Conservation (phyloP, 2,888 invertebrate species). For the Tetragnatha montana region DNA sequence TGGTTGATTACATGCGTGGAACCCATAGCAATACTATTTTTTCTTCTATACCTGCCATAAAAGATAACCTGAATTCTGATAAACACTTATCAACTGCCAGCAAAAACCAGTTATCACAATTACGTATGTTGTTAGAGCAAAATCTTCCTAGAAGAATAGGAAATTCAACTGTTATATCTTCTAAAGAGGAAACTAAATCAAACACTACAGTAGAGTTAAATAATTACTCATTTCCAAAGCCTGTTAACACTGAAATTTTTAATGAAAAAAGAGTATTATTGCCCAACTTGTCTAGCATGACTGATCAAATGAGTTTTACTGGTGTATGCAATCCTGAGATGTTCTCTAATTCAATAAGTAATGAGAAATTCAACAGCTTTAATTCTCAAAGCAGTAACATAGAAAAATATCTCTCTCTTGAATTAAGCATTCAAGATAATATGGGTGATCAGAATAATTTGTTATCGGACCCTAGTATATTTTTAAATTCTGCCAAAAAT, state of each 20-base stretch:
- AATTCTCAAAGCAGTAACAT: conserved; percentile 24
- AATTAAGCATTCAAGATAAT: conserved; percentile 19
- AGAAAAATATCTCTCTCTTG: conserved; percentile 47
- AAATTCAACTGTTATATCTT: background rate
- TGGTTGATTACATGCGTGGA: conserved; percentile 80
- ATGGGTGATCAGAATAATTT: conserved; percentile 22
- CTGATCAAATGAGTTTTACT: conserved; percentile 6
- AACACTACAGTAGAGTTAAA: conserved; percentile 6
- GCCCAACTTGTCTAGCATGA: background rate
- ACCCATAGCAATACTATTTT: conserved; percentile 8
- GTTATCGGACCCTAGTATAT: conserved; percentile 48
- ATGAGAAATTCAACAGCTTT: conserved; percentile 31
- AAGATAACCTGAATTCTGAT: conserved; percentile 39
- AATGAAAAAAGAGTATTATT: conserved; percentile 20
- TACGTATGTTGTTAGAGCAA: conserved; percentile 84
- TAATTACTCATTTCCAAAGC: conserved; percentile 22
- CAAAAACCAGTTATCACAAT: conserved; percentile 80
- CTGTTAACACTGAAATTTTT: background rate
- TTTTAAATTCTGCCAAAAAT: conserved; percentile 52
- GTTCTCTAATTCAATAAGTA: background rate
- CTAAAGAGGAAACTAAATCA: conserved; percentile 3
- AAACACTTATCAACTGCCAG: conserved; percentile 32
- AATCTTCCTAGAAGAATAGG: conserved; percentile 78
- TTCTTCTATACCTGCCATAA: conserved; percentile 9
- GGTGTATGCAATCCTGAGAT: conserved; percentile 26